These are phyloP conservation scores for Euphonia xanthogaster DNA, from an alignment of 2,797 vertebrate genomes.

Conservation along the genomic window DNA sequence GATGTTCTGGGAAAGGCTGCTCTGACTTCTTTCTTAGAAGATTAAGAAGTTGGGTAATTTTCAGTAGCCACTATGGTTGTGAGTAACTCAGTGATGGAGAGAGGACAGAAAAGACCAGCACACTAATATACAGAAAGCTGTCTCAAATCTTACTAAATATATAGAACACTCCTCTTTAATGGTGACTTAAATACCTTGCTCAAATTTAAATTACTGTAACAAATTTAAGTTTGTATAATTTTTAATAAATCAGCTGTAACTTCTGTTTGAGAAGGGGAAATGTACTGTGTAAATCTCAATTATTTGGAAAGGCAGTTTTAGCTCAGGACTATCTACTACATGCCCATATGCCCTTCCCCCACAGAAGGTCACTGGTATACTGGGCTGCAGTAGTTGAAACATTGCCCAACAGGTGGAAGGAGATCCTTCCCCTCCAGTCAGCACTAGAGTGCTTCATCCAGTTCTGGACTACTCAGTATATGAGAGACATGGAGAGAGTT, in stretches of 20 bases:
- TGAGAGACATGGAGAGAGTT: neutral
- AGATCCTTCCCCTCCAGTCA: neutral
- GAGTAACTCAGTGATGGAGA: neutral
- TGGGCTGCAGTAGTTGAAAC: neutral
- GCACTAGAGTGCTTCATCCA: neutral
- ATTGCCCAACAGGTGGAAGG: neutral
- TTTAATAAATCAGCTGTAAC: neutral
- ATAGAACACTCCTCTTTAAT: neutral
- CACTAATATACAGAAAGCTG: neutral
- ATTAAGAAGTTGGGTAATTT: neutral
- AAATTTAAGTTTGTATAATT: neutral
- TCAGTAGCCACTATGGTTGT: neutral
- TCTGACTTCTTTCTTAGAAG: neutral
- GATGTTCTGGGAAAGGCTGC: neutral
- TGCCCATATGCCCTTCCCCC: fast-evolving
- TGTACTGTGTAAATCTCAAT: neutral
- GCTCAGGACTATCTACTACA: neutral
- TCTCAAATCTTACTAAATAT: neutral
- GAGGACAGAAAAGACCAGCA: neutral
- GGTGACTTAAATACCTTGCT: neutral
- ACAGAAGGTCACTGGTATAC: neutral
- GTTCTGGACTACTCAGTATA: neutral
- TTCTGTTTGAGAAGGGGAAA: neutral
- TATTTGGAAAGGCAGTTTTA: neutral
- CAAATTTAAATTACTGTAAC: neutral